phyloP scores from a whole-genome alignment of 2,113 vertebrate genomes.

The Clinocottus analis region DNA sequence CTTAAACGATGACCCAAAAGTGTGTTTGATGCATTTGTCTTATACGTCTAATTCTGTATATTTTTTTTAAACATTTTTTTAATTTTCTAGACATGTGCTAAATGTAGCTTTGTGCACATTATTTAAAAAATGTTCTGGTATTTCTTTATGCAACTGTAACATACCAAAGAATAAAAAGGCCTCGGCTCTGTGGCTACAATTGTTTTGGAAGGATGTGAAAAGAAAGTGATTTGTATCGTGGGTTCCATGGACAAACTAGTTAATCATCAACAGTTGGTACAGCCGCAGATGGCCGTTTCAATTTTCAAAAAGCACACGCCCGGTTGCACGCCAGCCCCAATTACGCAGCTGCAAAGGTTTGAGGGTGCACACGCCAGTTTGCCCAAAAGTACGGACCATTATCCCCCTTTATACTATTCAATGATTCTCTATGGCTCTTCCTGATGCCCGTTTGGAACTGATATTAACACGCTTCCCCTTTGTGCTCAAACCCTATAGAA shows the following conservation, averaged over 20 bases:
- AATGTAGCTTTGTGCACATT: not conserved
- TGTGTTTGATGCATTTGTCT: not conserved
- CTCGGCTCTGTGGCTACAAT: not conserved
- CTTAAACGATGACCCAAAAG: not conserved
- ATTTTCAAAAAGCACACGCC: not conserved
- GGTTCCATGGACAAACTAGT: conserved; percentile 9
- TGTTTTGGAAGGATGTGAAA: not conserved
- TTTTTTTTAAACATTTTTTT: not conserved
- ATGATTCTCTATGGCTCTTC: not conserved
- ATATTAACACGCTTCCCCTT: not conserved
- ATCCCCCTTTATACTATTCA: not conserved
- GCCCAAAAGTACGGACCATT: conserved; percentile 21
- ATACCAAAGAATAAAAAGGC: not conserved
- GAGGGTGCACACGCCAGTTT: not conserved
- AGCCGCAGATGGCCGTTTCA: not conserved
- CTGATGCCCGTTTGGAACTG: not conserved
- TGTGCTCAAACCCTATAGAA: not conserved
- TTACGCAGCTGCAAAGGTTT: conserved; percentile 13
- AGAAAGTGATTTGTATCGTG: not conserved
- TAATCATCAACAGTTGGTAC: conserved; percentile 6
- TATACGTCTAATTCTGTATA: not conserved
- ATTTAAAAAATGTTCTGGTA: not conserved
- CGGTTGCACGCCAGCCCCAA: conserved; percentile 1
- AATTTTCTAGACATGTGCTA: not conserved
- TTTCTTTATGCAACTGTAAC: not conserved